A percentile compares a stretch with the other conserved stretches of the same genome.
These are phyloP conservation scores for Acanthochromis polyacanthus DNA, from an alignment of 2,113 vertebrate genomes.

Conservation along the genomic window DNA sequence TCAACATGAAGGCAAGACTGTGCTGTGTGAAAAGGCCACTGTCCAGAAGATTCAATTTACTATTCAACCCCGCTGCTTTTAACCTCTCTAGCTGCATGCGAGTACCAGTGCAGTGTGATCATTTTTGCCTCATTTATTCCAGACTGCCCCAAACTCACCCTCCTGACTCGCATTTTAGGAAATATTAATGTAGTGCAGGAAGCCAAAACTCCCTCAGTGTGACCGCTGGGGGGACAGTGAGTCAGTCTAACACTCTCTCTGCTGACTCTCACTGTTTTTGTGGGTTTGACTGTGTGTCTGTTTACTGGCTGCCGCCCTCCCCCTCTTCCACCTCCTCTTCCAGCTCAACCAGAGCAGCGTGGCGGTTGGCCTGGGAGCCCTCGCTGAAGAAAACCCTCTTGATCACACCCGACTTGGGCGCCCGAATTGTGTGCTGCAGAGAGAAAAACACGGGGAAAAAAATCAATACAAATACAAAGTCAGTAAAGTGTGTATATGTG, in stretches of 20 bases:
- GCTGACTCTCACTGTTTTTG: constrained; percentile 1
- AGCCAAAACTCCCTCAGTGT: background rate
- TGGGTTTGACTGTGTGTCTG: background rate
- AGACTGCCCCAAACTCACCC: constrained; percentile 23
- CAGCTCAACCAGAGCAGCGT: constrained; percentile 89
- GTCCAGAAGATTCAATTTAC: background rate
- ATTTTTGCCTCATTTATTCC: background rate
- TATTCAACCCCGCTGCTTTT: background rate
- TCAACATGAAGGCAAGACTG: constrained; percentile 13
- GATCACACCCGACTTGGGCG: constrained; percentile 91
- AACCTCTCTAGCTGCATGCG: no score
- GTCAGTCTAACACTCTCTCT: constrained; percentile 2
- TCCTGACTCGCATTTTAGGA: background rate
- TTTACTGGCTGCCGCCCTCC: constrained; percentile 71
- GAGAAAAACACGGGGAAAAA: background rate
- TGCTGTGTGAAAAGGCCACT: constrained; percentile 26
- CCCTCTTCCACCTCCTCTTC: constrained; percentile 83
- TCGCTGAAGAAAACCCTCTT: constrained; percentile 93
- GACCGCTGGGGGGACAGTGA: background rate
- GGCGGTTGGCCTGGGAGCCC: constrained; percentile 92
- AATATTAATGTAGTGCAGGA: background rate
- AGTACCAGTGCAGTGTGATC: no score
- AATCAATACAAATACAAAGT: background rate
- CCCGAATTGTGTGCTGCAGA: constrained; percentile 92
- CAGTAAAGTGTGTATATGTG: background rate